These are phyloP conservation scores for Xiphorhynchus elegans DNA, from an alignment of 2,113 vertebrate species.

Conservation along the genomic window DNA sequence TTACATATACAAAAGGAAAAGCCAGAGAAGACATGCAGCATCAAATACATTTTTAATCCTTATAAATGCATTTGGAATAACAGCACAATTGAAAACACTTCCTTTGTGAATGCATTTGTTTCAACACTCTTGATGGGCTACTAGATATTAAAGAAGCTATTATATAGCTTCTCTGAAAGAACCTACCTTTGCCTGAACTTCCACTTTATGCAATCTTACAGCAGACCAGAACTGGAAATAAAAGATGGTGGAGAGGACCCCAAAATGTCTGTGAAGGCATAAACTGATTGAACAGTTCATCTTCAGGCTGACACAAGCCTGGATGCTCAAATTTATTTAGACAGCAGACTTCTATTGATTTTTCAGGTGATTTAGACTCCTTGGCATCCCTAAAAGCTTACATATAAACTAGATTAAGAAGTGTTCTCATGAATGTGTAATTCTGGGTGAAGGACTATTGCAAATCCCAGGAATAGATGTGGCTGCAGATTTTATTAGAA, in stretches of 20 bases:
- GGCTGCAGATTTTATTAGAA: constrained; percentile 15
- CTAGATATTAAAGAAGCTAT: neutral
- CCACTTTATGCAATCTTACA: neutral
- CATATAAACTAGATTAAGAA: neutral
- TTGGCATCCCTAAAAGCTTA: neutral
- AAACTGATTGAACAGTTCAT: neutral
- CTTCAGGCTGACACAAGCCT: neutral
- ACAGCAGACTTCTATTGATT: neutral
- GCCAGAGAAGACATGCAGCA: neutral
- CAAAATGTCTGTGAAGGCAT: neutral
- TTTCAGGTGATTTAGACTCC: neutral
- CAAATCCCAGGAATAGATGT: neutral
- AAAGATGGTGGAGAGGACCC: neutral
- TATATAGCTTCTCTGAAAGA: neutral
- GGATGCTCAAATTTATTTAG: neutral
- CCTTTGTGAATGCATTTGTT: neutral
- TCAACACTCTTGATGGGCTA: neutral
- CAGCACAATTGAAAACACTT: neutral
- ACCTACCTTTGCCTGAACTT: neutral
- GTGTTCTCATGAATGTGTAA: neutral
- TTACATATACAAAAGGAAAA: neutral
- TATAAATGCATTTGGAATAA: neutral
- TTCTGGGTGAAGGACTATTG: neutral
- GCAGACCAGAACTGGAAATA: neutral
- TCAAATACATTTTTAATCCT: neutral